Base-by-base conservation (phyloP, 2,888 invertebrate genomes). In the Drosophila neoperkinsi region DNA sequence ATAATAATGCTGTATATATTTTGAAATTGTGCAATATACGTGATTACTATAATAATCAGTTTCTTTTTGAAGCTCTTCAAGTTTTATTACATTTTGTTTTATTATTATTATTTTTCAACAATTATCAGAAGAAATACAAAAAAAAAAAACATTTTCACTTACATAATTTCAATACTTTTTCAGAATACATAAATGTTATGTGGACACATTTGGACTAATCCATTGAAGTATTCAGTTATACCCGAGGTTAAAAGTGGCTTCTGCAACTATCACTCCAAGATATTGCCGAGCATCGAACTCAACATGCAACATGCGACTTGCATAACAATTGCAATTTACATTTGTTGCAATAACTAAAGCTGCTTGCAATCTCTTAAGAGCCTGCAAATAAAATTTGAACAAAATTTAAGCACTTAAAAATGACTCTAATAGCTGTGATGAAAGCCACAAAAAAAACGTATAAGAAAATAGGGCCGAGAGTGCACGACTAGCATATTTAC, bases 271-370 rank as follows among this genome's bases (percentile, higher is more conserved):
- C 46, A 51, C 52, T 57, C 53, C 56, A 70, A 67, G 56, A 62
- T 58, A 55, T 65, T 51, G 51, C 59, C 30, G 21, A 41, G 59
- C 53, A 51, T 33, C 6, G 38, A 16, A 62, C 36, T 60, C 34
- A 50, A 53, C 63, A 33, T 65, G 65, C 74, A 58, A 41, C 56
- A 50, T 56, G 58, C 71, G 56, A 79, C 64, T 63, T 69, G 79
- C 69, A 80, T 72, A 75, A 75, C 79, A 79, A 79, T 82, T 67
- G 82, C 79, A 79, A 75, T 82, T 82, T 82, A 65, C 82, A 74
- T 75, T 70, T 72, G 68, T 71, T 76, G 80, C 52, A 50, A 67
- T 50, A 79, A 58, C 66, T 75, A 63, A 43, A 52, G 74, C 63
- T 60, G 58, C 59, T 38, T 71, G 62, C 79, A 82, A 82, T 79